Percentiles rank a stretch among this genome's conserved stretches.
These are phyloP conservation scores for Cantharis lateralis DNA, from an alignment of 2,888 invertebrate species.

Conservation along the genomic window DNA sequence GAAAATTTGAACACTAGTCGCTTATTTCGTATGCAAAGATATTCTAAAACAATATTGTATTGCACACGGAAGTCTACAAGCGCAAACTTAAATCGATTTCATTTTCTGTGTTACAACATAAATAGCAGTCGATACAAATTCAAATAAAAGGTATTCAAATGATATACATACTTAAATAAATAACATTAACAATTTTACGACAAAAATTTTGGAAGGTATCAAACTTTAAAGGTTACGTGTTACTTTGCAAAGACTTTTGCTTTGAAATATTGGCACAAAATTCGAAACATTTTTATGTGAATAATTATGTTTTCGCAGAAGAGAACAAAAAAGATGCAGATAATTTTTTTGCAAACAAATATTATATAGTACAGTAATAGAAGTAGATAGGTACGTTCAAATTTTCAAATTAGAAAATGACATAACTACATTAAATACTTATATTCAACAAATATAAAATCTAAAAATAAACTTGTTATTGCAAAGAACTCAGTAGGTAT, in stretches of 20 bases:
- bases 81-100: neutral
- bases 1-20: neutral
- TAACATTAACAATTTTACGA: neutral
- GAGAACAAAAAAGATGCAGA: neutral
- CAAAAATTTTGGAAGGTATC: neutral
- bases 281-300: neutral
- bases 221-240: neutral
- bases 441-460: too few species aligned
- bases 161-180: too few species aligned
- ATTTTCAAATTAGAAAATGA: too few species aligned
- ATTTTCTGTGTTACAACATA: neutral
- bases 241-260: neutral
- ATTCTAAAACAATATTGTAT: neutral
- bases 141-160: neutral
- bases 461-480: too few species aligned
- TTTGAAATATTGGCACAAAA: neutral
- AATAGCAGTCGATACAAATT: neutral
- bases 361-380: too few species aligned
- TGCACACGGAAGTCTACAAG: neutral
- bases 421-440: too few species aligned
- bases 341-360: too few species aligned
- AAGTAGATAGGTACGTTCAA: too few species aligned
- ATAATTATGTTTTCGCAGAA: neutral
- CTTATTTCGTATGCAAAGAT: neutral
- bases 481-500: neutral